Base-by-base conservation (phyloP, 1,140 invertebrate species). In the Chironomus tepperi region DNA sequence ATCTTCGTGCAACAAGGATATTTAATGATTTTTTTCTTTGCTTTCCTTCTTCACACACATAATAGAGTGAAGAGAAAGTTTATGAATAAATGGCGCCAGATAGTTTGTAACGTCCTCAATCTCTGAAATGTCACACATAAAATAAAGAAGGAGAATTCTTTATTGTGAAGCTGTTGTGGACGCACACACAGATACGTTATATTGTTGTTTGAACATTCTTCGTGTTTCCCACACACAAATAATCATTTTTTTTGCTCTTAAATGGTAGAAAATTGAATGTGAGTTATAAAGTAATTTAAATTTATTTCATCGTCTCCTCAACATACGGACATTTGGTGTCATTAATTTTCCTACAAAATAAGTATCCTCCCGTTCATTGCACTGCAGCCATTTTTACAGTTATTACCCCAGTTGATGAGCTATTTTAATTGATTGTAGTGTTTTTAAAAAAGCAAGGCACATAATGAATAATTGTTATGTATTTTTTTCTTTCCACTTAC, bases 21-120 rank as follows among this genome's bases (percentile, higher is more conserved):
- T 57, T 57, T n/a, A 57, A 57, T n/a, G 10, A 57, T 57, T 5
- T 2, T 34, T 34, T 34, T 34, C 24, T 34, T 34, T 34, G n/a
- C 24, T 34, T 34, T 34, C 24, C 24, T 34, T 5, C 5, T 34
- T 5, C 24, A 34, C n/a, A 15, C 47, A 57, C 12, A 57, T 57
- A 57, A 5, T 5, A 57, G 47, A n/a, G 10, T 10, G 43, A 47
- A 15, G n/a, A 57, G 47, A 57, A n/a, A 57, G 7, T 57, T 57
- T 57, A 57, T 57, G 47, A 57, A 57, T 57, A n/a, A n/a, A 57
- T 57, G 47, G 47, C 47, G 47, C 47, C 47, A 57, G 47, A 57
- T 57, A 57, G 47, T 57, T 57, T n/a, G n/a, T 57, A 34, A n/a
- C 47, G 47, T n/a, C 47, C 47, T 57, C 47, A 57, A n/a, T 57